These are phyloP conservation scores for Phytoseiulus persimilis DNA, from an alignment of 2,888 invertebrate species.

Conservation along the genomic window DNA sequence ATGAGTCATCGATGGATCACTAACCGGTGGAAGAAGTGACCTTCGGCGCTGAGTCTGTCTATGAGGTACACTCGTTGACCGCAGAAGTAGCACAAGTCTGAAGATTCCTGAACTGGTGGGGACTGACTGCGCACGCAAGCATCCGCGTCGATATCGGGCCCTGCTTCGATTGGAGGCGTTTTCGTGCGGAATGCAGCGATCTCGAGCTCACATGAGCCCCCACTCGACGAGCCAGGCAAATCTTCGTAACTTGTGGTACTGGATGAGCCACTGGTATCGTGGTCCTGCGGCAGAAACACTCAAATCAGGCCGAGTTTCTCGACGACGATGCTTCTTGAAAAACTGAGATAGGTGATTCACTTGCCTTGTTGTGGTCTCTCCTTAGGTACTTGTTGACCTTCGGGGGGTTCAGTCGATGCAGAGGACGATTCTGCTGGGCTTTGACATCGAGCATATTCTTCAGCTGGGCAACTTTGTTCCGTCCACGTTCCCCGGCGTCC, in stretches of 20 bases:
- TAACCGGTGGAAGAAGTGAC: conserved; percentile 78
- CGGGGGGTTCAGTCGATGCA: background rate
- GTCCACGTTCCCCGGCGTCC: conserved; percentile 59
- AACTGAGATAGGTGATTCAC: background rate
- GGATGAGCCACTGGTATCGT: conserved; percentile 16
- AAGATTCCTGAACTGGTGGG: conserved; percentile 48
- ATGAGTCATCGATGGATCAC: background rate
- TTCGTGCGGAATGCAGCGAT: background rate
- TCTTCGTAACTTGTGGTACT: conserved; percentile 32
- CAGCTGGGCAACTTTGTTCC: conserved; percentile 60
- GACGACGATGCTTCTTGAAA: too few species aligned
- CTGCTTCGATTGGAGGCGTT: conserved; percentile 7
- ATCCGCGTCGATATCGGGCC: conserved; percentile 8
- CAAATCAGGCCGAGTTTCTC: background rate
- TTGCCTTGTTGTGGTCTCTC: conserved; percentile 11
- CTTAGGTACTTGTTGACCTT: conserved; percentile 36
- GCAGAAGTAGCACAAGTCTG: conserved; percentile 79
- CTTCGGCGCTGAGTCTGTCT: conserved; percentile 80
- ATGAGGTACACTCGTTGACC: conserved; percentile 83
- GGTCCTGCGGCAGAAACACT: background rate
- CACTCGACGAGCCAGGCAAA: conserved; percentile 9
- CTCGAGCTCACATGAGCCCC: background rate
- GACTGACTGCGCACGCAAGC: background rate
- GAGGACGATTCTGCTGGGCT: conserved; percentile 26
- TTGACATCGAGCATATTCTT: conserved; percentile 35